Evolutionary conservation across 2,888 invertebrate genomes (phyloP).

Genomic region (Corythucha ciliata): DNA sequence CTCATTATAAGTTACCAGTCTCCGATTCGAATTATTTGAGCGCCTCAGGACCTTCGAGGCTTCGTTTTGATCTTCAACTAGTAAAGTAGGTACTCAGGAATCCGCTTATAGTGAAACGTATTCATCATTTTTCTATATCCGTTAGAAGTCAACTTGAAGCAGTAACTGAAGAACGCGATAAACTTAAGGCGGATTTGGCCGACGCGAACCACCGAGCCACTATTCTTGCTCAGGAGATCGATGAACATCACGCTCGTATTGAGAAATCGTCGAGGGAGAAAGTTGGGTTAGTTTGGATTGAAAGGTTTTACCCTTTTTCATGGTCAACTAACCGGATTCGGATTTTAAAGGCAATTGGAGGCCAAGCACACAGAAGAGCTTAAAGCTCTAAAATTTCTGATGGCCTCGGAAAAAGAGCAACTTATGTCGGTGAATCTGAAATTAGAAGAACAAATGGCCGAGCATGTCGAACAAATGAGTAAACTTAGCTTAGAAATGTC

Average conservation of each 20-base stretch:
- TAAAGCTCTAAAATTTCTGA: constrained; percentile 58
- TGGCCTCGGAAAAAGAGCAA: constrained; percentile 65
- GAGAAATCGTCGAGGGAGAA: constrained; percentile 57
- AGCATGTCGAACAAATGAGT: constrained; percentile 58
- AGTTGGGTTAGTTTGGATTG: not conserved
- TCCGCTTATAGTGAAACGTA: too few species aligned
- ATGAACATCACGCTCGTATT: constrained; percentile 75
- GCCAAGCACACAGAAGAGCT: constrained; percentile 66
- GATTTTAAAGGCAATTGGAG: constrained; percentile 53
- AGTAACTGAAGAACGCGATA: constrained; percentile 65
- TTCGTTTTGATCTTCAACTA: too few species aligned
- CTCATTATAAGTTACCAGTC: too few species aligned
- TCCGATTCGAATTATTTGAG: too few species aligned
- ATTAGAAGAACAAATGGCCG: constrained; percentile 56
- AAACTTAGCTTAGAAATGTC: constrained; percentile 55
- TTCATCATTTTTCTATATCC: too few species aligned
- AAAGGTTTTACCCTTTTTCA: constrained; percentile 11
- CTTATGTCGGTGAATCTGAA: constrained; percentile 46
- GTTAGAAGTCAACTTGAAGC: constrained; percentile 50
- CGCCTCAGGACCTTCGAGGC: not conserved
- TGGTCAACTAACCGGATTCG: constrained; percentile 4
- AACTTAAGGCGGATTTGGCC: constrained; percentile 64
- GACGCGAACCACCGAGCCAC: constrained; percentile 76
- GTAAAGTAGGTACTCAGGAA: too few species aligned
- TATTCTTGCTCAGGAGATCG: constrained; percentile 78